Evolutionary conservation across 2,113 vertebrate genomes (phyloP), one percentile per base, ranked within the genome.

Genomic region (Amblyornis subalaris): DNA sequence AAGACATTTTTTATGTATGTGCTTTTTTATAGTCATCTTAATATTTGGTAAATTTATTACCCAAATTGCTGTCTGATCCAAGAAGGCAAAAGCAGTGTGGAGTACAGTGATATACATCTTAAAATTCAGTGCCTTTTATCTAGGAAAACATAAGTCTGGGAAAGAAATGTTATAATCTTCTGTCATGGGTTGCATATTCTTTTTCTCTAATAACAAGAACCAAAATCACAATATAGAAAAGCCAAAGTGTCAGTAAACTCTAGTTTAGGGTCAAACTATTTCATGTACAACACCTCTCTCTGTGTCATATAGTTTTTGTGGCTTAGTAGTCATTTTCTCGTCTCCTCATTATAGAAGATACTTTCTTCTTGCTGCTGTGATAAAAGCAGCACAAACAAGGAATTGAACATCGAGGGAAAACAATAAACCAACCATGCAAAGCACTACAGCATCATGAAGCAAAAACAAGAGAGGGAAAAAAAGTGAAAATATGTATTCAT

Each of bases 391-490:
- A 79, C 44, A 78, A 85, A 64, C 3, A 81, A 83, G 25, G 42
- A 57, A 61, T 2, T 40, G 17, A 73, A 33, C 2, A 2, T n/a
- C 12, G 40, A 65, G 7, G 20, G 8, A 78, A 87, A 91, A 51
- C 12, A 64, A 31, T 25, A 47, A 85, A 75, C 28, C 25, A 54
- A 47, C 23, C 0, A 0, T 28, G 21, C 5, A 66, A 64, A 74
- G 3, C 38, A 50, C 9, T 71, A 11, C 0, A 0, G 25, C 0
- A 2, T 40, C 5, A 6, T 19, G 14, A 92, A 85, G 12, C 29
- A 16, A 58, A 77, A 83, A 44, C 5, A 50, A 51, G 22, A 69
- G 14, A 47, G 4, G 12, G 23, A 12, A 53, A 66, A 66, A 53
- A 48, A 35, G 12, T 50, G 31, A 15, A 21, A 29, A 36, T 53